Percentiles rank a stretch among this genome's conserved stretches.
These are phyloP conservation scores for Pentamera pediparva DNA, from an alignment of 53 echinoderm and acorn worm species.

Conservation along the genomic window DNA sequence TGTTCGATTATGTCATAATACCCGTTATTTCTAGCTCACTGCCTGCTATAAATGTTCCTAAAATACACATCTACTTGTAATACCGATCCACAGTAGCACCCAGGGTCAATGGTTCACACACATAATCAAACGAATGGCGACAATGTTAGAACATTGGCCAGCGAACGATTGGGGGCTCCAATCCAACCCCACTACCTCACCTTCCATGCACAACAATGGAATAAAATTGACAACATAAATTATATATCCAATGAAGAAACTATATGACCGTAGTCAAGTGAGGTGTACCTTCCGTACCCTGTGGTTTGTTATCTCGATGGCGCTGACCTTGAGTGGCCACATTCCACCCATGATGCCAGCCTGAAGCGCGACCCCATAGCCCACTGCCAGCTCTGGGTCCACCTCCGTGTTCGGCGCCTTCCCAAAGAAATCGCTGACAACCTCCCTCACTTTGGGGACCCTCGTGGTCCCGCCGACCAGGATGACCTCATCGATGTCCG, in stretches of 20 bases:
- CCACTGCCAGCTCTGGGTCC: conserved; percentile 75
- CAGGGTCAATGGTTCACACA: no score
- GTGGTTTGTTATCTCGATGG: conserved; percentile 54
- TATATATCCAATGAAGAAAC: neutral
- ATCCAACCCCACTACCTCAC: no score
- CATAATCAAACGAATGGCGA: no score
- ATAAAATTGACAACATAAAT: no score
- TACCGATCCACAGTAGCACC: no score
- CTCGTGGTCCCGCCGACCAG: conserved; percentile 72
- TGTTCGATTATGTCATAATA: no score
- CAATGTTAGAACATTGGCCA: no score
- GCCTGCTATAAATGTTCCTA: no score
- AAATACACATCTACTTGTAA: no score
- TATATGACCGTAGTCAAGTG: neutral
- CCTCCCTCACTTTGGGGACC: conserved; percentile 52
- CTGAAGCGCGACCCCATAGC: conserved; percentile 74
- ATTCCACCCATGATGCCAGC: conserved; percentile 85
- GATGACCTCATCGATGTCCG: conserved; percentile 66
- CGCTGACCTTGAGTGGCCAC: conserved; percentile 87
- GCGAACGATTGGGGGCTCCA: no score
- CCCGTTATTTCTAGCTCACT: no score
- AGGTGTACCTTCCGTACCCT: neutral
- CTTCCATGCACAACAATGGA: no score
- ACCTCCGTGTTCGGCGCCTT: conserved; percentile 67
- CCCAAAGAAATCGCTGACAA: conserved; percentile 48